Conservation (phyloP, 2,797 vertebrate genomes). For the Melanotaenia parkinsoni region DNA sequence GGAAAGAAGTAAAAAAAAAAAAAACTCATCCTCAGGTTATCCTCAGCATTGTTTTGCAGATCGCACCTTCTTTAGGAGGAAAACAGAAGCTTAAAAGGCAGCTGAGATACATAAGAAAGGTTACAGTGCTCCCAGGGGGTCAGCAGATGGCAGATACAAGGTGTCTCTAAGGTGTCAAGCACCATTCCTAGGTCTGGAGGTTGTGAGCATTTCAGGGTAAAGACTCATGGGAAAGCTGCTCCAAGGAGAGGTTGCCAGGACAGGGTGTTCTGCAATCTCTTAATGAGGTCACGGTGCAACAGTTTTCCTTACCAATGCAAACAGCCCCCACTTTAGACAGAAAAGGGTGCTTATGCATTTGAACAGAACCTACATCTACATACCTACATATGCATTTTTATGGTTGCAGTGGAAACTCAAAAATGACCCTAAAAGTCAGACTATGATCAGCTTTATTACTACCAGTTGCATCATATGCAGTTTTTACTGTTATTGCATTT, state of each 20-base stretch:
- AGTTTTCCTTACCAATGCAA: slow-evolving; percentile 41
- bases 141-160: slow-evolving; percentile 64
- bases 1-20: background rate
- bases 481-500: background rate
- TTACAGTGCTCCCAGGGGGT: slow-evolving; percentile 44
- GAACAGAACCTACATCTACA: background rate
- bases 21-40: background rate
- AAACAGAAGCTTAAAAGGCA: slow-evolving; percentile 23
- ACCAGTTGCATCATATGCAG: slow-evolving; percentile 14
- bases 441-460: background rate
- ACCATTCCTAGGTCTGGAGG: slow-evolving; percentile 50
- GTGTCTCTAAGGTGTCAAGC: slow-evolving; percentile 56
- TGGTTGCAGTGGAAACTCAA: background rate
- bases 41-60: slow-evolving; percentile 7
- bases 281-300: slow-evolving; percentile 66
- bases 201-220: slow-evolving; percentile 60
- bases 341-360: background rate
- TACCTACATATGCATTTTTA: background rate
- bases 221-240: slow-evolving; percentile 72
- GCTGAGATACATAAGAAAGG: slow-evolving; percentile 44
- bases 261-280: slow-evolving; percentile 42
- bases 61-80: slow-evolving; percentile 15
- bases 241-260: slow-evolving; percentile 66
- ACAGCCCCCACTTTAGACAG: slow-evolving; percentile 30
- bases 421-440: background rate